These are phyloP conservation scores for Poecilia latipinna DNA, from an alignment of 2,113 vertebrate genomes.

Conservation along the genomic window DNA sequence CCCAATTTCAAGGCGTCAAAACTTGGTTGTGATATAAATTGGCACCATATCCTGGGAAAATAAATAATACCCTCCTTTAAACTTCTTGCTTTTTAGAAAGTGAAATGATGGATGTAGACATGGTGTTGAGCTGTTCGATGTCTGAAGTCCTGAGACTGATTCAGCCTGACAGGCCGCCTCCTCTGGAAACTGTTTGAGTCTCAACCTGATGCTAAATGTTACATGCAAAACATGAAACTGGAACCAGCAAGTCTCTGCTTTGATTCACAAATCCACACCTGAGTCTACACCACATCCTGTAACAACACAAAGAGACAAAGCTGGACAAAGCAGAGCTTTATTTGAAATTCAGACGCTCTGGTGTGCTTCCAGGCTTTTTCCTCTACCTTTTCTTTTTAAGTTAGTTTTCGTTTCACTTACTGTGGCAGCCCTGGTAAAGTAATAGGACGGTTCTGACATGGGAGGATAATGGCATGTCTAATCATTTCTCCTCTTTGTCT, in stretches of 20 bases:
- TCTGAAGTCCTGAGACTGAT: conserved; percentile 18
- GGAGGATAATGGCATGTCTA: conserved; percentile 49
- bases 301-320: neutral
- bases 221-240: conserved; percentile 40
- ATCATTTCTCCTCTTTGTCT: conserved; percentile 45
- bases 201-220: conserved; percentile 31
- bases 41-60: too few species aligned
- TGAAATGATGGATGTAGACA: too few species aligned
- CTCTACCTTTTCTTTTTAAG: neutral
- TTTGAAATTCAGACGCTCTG: conserved; percentile 7
- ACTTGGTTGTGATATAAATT: too few species aligned
- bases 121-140: conserved; percentile 3
- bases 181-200: conserved; percentile 29
- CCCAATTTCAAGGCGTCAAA: too few species aligned
- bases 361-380: neutral
- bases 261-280: conserved; percentile 12
- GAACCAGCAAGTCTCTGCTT: conserved; percentile 33
- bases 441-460: conserved; percentile 10
- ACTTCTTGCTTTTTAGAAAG: neutral
- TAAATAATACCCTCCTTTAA: too few species aligned
- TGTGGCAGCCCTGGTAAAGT: conserved; percentile 39
- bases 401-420: conserved; percentile 48
- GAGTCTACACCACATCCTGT: neutral
- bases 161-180: conserved; percentile 27
- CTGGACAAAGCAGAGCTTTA: neutral